Conservation (phyloP, 53 echinoderm and acorn worm genomes). For the Zoroaster sp. region DNA sequence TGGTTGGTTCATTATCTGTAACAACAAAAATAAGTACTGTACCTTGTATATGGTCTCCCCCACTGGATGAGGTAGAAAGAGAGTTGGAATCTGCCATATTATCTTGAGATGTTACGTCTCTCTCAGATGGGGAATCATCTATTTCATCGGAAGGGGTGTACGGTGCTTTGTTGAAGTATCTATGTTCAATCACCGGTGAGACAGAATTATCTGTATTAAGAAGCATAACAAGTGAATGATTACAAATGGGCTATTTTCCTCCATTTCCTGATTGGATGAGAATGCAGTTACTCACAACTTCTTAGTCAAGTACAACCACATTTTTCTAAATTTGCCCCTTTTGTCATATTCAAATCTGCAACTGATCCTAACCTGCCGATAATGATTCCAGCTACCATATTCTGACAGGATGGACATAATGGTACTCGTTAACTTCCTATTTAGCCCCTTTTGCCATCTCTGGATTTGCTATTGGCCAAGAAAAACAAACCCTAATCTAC, state of each 20-base stretch:
- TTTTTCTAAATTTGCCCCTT: too few relatives aligned
- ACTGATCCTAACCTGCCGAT: too few relatives aligned
- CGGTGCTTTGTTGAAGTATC: neutral
- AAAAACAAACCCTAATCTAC: neutral
- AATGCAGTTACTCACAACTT: too few relatives aligned
- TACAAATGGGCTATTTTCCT: too few relatives aligned
- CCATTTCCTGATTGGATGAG: too few relatives aligned
- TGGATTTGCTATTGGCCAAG: neutral
- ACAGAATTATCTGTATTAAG: neutral
- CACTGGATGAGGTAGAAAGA: neutral
- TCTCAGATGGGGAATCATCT: neutral
- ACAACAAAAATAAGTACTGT: neutral
- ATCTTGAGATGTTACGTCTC: neutral
- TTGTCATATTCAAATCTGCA: too few relatives aligned
- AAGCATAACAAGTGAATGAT: too few relatives aligned
- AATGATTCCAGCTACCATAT: too few relatives aligned
- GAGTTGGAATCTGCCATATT: neutral
- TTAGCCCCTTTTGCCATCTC: too few relatives aligned
- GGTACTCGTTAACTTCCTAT: too few relatives aligned
- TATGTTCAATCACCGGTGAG: neutral
- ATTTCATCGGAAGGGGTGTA: neutral
- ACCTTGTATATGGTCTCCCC: neutral
- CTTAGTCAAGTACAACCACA: too few relatives aligned
- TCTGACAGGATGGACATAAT: too few relatives aligned
- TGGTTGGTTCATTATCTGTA: neutral